Evolutionary conservation across 2,888 invertebrate genomes (phyloP), one percentile per base, ranked within the genome.

Genomic region (Archips crataeganus): DNA sequence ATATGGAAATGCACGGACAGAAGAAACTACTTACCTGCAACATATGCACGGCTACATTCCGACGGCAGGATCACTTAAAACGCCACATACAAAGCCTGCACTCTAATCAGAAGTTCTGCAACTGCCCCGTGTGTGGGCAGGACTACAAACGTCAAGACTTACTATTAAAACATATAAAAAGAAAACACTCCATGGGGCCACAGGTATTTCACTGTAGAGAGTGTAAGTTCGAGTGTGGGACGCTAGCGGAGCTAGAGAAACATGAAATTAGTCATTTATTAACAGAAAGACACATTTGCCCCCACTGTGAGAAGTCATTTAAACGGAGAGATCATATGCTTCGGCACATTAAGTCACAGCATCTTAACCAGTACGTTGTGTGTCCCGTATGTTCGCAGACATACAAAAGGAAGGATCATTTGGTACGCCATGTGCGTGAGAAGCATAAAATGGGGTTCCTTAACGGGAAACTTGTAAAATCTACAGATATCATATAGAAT

Each of bases 301-400:
- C 81, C 0, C 84, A 87, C 5, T 91, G 91, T 68, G 76, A 82
- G 0, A 80, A 82, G 0, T 80, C 82, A 0, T 91, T 90, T 61
- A 91, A 90, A 49, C 75, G 91, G 0, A 75, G 85, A 8, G 91
- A 91, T 66, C 91, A 91, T 47, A 87, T 91, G 88, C 45, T 89
- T 0, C 78, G 91, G 3, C 91, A 91, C 68, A 76, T 88, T 0
- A 89, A 88, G 39, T 85, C 88, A 0, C 83, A 86, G 57, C 91
- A 91, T 78, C 76, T 88, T 15, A 87, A 88, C 3, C 78, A 84
- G 39, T 75, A 78, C 5, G 82, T 85, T 0, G 75, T 77, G 0
- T 91, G 91, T 68, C 88, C 89, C 0, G 65, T 90, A 0, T 91
- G 91, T 32, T 75, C 80, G 0, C 84, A 86, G 36, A 77, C 76